These are phyloP conservation scores for Amiota mariae DNA, from an alignment of 2,888 invertebrate genomes.

Conservation along the genomic window DNA sequence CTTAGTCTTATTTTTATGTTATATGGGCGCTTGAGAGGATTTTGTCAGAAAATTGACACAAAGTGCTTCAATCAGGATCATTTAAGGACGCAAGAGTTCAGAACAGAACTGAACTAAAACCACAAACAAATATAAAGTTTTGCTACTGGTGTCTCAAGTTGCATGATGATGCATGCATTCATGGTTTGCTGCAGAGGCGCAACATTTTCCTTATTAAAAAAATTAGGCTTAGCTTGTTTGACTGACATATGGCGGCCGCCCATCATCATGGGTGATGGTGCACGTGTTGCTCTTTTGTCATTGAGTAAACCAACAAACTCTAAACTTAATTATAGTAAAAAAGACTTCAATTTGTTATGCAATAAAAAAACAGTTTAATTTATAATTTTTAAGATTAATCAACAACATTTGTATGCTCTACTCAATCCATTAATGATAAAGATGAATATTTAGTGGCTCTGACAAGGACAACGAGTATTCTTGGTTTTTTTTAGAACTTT, in stretches of 20 bases:
- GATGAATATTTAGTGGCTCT: background rate
- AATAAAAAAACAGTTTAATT: slow-evolving; percentile 12
- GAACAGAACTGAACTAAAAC: slow-evolving; percentile 13
- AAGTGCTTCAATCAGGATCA: slow-evolving; percentile 63
- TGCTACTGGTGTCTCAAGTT: slow-evolving; percentile 16
- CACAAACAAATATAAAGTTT: slow-evolving; percentile 8
- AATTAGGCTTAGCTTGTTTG: slow-evolving; percentile 60
- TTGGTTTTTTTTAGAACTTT: background rate
- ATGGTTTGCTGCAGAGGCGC: background rate
- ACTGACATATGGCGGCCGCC: slow-evolving; percentile 41
- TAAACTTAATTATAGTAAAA: slow-evolving; percentile 3
- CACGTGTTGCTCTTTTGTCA: slow-evolving; percentile 49
- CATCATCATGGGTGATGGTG: background rate
- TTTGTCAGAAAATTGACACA: slow-evolving; percentile 64
- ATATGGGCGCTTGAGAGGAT: slow-evolving; percentile 41
- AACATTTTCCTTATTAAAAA: slow-evolving; percentile 63
- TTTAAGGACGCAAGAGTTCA: slow-evolving; percentile 9
- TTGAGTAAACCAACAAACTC: background rate
- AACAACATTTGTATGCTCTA: background rate
- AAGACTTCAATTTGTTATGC: background rate
- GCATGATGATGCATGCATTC: slow-evolving; percentile 42
- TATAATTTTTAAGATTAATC: background rate
- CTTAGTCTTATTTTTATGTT: too few species aligned
- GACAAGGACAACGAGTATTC: background rate
- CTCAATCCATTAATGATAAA: background rate